Evolutionary conservation across 2,888 invertebrate genomes (phyloP).

Genomic region (Pedicia rivosa): DNA sequence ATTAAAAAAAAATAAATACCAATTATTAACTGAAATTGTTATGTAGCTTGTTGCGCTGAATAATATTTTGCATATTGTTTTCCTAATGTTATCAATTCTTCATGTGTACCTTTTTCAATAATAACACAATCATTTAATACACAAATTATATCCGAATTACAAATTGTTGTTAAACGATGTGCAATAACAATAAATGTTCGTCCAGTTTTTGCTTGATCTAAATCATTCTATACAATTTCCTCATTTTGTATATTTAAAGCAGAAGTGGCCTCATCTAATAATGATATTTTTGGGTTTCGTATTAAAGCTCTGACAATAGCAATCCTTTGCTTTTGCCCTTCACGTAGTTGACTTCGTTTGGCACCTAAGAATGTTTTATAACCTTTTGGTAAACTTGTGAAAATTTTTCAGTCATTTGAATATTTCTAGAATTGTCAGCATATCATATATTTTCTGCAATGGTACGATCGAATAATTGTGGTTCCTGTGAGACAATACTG

Average conservation of each 20-base stretch:
- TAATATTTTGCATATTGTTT: too few relatives aligned
- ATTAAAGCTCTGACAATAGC: constrained; percentile 67
- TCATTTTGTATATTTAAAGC: constrained; percentile 64
- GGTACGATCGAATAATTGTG: constrained; percentile 63
- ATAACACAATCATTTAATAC: constrained; percentile 63
- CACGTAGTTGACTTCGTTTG: constrained; percentile 61
- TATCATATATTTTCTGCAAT: constrained; percentile 78
- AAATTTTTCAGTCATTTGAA: constrained; percentile 56
- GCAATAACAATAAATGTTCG: constrained; percentile 78
- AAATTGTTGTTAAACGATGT: constrained; percentile 68
- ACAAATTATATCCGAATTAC: constrained; percentile 71
- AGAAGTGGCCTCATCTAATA: constrained; percentile 65
- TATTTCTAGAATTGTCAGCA: constrained; percentile 55
- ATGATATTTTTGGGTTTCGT: constrained; percentile 53
- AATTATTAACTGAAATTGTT: too few relatives aligned
- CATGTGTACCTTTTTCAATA: constrained; percentile 62
- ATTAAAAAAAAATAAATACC: too few relatives aligned
- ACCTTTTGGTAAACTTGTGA: constrained; percentile 55
- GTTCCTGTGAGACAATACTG: constrained; percentile 75
- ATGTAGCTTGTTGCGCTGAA: too few relatives aligned
- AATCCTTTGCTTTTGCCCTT: constrained; percentile 78
- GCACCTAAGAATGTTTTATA: constrained; percentile 62
- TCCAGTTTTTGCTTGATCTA: constrained; percentile 64
- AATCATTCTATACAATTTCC: constrained; percentile 66
- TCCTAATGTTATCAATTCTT: constrained; percentile 46